phyloP scores from a whole-genome alignment of 2,113 vertebrate genomes.

The Megalops atlanticus region DNA sequence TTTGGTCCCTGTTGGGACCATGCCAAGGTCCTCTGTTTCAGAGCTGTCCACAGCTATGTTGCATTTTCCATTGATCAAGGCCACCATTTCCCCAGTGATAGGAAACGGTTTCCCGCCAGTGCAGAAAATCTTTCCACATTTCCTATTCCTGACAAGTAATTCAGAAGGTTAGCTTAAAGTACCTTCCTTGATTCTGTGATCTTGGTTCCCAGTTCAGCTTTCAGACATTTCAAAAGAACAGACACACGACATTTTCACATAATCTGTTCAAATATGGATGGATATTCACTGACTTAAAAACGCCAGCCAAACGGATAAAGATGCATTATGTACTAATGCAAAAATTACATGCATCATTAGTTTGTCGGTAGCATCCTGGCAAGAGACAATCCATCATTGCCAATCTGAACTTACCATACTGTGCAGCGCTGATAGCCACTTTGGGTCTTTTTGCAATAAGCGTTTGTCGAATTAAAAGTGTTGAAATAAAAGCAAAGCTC shows the following conservation, averaged over 20 bases:
- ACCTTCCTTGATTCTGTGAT: not conserved
- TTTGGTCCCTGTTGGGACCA: constrained; percentile 75
- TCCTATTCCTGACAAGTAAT: constrained; percentile 64
- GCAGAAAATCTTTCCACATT: constrained; percentile 80
- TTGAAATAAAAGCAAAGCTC: constrained; percentile 73
- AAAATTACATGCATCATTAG: no score
- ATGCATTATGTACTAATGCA: no score
- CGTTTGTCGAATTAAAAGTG: constrained; percentile 55
- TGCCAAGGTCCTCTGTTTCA: constrained; percentile 55
- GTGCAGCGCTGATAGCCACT: constrained; percentile 62
- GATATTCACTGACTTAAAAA: no score
- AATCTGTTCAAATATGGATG: no score
- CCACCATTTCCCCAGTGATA: constrained; percentile 58
- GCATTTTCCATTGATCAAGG: constrained; percentile 40
- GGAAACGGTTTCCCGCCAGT: constrained; percentile 57
- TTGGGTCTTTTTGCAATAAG: constrained; percentile 69
- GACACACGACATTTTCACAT: no score
- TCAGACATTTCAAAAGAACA: not conserved
- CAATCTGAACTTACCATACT: constrained; percentile 59
- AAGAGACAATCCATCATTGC: not conserved
- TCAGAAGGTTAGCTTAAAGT: not conserved
- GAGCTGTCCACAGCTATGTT: constrained; percentile 51
- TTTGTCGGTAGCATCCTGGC: no score
- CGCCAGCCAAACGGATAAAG: no score
- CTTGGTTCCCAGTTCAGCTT: not conserved